Conservation (phyloP, 92 coral and sea anemone genomes). For the Metridium senile region DNA sequence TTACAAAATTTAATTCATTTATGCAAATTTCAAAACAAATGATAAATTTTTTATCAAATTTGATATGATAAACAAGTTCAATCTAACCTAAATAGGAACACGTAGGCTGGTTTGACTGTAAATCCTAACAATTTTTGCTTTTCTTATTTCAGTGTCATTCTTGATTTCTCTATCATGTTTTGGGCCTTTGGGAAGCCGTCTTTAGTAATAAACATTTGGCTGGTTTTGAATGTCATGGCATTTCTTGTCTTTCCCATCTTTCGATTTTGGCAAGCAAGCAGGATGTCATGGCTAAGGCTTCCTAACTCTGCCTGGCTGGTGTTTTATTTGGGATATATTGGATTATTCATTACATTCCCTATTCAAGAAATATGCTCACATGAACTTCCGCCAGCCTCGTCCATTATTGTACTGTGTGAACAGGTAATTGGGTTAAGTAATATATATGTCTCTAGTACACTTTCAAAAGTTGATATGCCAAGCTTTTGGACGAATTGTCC, state of each 20-base stretch:
- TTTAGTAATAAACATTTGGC: slow-evolving; percentile 83
- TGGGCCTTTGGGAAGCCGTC: slow-evolving; percentile 98
- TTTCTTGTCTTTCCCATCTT: slow-evolving; percentile 80
- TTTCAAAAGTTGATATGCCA: neutral
- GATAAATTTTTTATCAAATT: too few relatives aligned
- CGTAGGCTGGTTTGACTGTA: too few relatives aligned
- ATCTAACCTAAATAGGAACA: too few relatives aligned
- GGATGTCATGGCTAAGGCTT: slow-evolving; percentile 57
- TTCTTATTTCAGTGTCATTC: slow-evolving; percentile 53
- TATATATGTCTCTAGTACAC: neutral
- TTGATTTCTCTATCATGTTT: slow-evolving; percentile 70
- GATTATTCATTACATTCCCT: slow-evolving; percentile 73
- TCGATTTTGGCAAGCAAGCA: slow-evolving; percentile 72
- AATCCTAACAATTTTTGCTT: neutral
- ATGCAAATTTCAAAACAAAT: neutral
- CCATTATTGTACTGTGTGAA: slow-evolving; percentile 84
- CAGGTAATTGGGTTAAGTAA: slow-evolving; percentile 56
- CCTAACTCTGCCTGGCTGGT: slow-evolving; percentile 72
- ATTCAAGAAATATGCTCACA: slow-evolving; percentile 75
- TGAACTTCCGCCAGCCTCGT: slow-evolving; percentile 88
- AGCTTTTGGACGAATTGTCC: too few relatives aligned
- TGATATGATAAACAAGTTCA: too few relatives aligned
- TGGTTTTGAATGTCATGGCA: slow-evolving; percentile 83
- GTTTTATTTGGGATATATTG: slow-evolving; percentile 55
- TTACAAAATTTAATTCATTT: too few relatives aligned